Evolutionary conservation across 2,113 vertebrate genomes (phyloP), one percentile per base, ranked within the genome.

Genomic region (Mola mola): DNA sequence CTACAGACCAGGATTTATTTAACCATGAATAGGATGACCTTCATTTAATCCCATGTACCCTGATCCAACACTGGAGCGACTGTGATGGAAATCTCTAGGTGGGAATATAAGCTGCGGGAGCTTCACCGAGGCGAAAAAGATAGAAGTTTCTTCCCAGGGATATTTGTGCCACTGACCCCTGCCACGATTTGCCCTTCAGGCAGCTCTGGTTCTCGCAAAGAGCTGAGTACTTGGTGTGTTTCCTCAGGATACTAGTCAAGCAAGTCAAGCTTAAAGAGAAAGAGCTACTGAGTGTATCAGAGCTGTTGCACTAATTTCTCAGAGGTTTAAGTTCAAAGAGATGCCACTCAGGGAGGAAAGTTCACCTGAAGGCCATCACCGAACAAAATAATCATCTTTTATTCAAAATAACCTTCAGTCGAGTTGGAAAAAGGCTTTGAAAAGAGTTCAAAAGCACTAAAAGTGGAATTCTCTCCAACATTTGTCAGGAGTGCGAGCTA

Each of bases 391-490:
- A 2, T n/a, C n/a, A n/a, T n/a, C n/a, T n/a, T n/a, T n/a, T n/a
- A n/a, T n/a, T n/a, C n/a, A n/a, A n/a, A n/a, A n/a, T n/a, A n/a
- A n/a, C n/a, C n/a, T n/a, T n/a, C n/a, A n/a, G n/a, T n/a, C n/a
- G n/a, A n/a, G 15, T 50, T 72, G 13, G 37, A 26, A 29, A 58
- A 41, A 51, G 22, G 46, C 40, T 43, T 51, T 8, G 4, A 59
- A 75, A 66, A 24, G 22, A 53, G 25, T 26, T 64, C 3, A 52
- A 61, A 12, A 19, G n/a, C n/a, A n/a, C n/a, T n/a, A n/a, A n/a
- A n/a, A n/a, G n/a, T n/a, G 22, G 26, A 16, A 44, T 55, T 42
- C 42, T 63, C 63, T 74, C n/a, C n/a, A n/a, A n/a, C n/a, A n/a
- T n/a, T n/a, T n/a, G n/a, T n/a, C 42, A 51, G 16, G 33, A 36